Percentiles rank a stretch among this genome's conserved stretches.
phyloP scores from a whole-genome alignment of 2,113 vertebrate genomes.

The Kryptolebias marmoratus region DNA sequence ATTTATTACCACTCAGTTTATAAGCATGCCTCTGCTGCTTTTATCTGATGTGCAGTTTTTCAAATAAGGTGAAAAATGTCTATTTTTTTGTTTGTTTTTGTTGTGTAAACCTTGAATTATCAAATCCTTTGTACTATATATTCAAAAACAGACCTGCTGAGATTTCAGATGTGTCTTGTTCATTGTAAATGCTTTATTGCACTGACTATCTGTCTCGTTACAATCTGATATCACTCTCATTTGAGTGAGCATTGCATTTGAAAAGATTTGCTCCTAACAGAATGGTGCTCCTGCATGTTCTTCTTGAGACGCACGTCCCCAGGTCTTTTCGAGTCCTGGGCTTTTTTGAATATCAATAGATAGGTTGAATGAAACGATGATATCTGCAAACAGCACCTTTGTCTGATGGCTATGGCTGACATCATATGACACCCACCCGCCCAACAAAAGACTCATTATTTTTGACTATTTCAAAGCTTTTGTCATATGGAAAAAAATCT shows the following conservation, averaged over 20 bases:
- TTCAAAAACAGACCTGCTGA: constrained; percentile 43
- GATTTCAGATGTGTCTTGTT: constrained; percentile 50
- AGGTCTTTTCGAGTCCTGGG: constrained; percentile 41
- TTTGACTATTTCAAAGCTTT: constrained; percentile 60
- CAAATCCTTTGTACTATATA: constrained; percentile 51
- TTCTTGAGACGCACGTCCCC: constrained; percentile 34
- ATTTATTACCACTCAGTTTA: constrained; percentile 35
- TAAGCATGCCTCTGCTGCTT: constrained; percentile 22
- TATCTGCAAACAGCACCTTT: constrained; percentile 61
- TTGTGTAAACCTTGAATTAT: constrained; percentile 39
- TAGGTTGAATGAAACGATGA: constrained; percentile 76
- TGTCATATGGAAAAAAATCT: constrained; percentile 51
- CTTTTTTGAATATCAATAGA: constrained; percentile 67
- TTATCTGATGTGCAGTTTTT: constrained; percentile 38
- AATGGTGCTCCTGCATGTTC: constrained; percentile 47
- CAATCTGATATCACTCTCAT: constrained; percentile 51
- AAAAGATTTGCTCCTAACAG: constrained; percentile 45
- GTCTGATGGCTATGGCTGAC: constrained; percentile 50
- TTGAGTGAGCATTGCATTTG: constrained; percentile 48
- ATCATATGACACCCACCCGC: constrained; percentile 44
- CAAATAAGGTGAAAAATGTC: constrained; percentile 19
- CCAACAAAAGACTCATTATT: constrained; percentile 70
- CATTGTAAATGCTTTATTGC: constrained; percentile 61
- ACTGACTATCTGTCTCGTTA: constrained; percentile 63
- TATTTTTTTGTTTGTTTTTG: constrained; percentile 19